phyloP scores from a whole-genome alignment of 1,140 invertebrate species.

The Monochamus saltuarius region DNA sequence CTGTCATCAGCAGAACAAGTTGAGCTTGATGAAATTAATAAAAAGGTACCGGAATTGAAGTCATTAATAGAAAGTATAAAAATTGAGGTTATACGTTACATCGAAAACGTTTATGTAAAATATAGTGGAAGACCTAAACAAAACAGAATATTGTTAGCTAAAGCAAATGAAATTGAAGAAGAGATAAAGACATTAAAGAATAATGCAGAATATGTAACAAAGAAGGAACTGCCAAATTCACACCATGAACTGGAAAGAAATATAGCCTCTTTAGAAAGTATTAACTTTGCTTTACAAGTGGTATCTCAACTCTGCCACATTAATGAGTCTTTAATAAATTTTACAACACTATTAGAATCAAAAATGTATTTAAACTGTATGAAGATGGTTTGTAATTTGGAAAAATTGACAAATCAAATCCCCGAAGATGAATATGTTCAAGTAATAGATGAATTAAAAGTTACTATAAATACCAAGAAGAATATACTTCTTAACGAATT shows the following conservation, averaged over 20 bases:
- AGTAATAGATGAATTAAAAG: slow-evolving; percentile 56
- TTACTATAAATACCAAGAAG: slow-evolving; percentile 20
- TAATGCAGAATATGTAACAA: slow-evolving; percentile 59
- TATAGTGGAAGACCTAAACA: slow-evolving; percentile 55
- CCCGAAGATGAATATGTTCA: slow-evolving; percentile 55
- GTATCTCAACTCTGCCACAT: slow-evolving; percentile 56
- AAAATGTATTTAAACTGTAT: slow-evolving; percentile 55
- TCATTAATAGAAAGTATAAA: slow-evolving; percentile 60
- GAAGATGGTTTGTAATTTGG: slow-evolving; percentile 54
- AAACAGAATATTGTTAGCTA: slow-evolving; percentile 54
- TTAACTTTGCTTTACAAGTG: slow-evolving; percentile 56
- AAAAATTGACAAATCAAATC: slow-evolving; percentile 53
- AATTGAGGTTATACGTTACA: slow-evolving; percentile 56
- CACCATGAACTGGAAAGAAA: slow-evolving; percentile 58
- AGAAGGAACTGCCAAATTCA: slow-evolving; percentile 58
- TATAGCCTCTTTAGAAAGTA: slow-evolving; percentile 55
- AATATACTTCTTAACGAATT: slow-evolving; percentile 48
- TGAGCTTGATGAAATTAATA: slow-evolving; percentile 48
- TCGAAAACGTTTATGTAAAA: slow-evolving; percentile 59
- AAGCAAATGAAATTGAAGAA: slow-evolving; percentile 46
- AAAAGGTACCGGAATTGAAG: slow-evolving; percentile 57
- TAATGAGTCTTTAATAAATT: slow-evolving; percentile 55
- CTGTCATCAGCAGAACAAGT: slow-evolving; percentile 41
- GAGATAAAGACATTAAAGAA: slow-evolving; percentile 56
- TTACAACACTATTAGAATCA: slow-evolving; percentile 53